Evolutionary conservation across 2,797 vertebrate genomes (phyloP), one percentile per base, ranked within the genome.

Genomic region (Serranus cabrilla): DNA sequence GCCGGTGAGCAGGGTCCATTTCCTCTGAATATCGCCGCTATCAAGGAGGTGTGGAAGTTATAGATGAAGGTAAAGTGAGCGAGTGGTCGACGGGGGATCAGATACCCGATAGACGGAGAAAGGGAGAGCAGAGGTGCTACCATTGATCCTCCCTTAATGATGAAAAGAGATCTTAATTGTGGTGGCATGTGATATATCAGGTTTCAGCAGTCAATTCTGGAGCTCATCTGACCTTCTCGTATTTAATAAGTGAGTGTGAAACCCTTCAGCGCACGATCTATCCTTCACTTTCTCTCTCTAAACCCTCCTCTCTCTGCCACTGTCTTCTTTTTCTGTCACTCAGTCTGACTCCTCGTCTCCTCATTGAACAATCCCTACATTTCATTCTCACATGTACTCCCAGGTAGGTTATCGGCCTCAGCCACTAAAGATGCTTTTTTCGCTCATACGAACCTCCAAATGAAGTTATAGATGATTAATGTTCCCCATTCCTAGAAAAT

Each of bases 391-490:
- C 51, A 40, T 84, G 81, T 87, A 73, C 84, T 83, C 75, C 50
- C 71, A 83, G 73, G 50, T 78, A 39, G 78, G 55, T 87, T 83
- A 63, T 56, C 80, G 67, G 70, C 73, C 74, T 79, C 76, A 34
- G 80, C 65, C 34, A 55, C 82, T 85, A 78, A 87, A 87, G 84
- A 89, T 82, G 83, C 87, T 84, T 90, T 67, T 92, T 34, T 34
- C 1, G 83, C 91, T 89, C 82, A 78, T 86, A 86, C 82, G 86
- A 87, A 83, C 72, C 83, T 83, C 82, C 83, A 91, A 94, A 95
- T 92, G 78, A 94, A 91, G 90, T 95, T 95, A 94, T 91, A 83
- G 82, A 93, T 93, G 94, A 95, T 93, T 93, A 92, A 95, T 95
- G 93, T 83, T 87, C 65, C 75, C 83, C 71, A 60, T 91, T 89